Base-by-base conservation (phyloP, 2,797 vertebrate species). In the Simalia tracyae region DNA sequence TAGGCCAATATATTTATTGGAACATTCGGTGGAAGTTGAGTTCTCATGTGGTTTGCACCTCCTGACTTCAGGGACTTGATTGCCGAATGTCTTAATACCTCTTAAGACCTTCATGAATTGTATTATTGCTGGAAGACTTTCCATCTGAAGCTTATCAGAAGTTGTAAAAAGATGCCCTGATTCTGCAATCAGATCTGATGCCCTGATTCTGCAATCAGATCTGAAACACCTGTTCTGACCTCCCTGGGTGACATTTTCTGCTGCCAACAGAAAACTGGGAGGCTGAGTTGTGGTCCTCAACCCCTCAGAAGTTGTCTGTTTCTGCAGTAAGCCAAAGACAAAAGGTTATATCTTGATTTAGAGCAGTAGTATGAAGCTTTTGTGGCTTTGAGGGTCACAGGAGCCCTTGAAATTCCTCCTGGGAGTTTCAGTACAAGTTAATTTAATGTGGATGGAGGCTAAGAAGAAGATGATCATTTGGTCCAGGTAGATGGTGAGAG, bases 31-130 rank as follows among this genome's bases (percentile, higher is more conserved):
- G 56, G 19, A 28, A 46, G 22, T 56, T 90, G 84, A 19, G 9
- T 46, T 90, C 64, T 28, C 46, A 42, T n/a, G 26, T 56, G 76
- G 81, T 46, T 86, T 90, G 60, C 76, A 84, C 57, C 15, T 90
- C 59, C 59, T 64, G 59, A 85, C 84, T 17, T 26, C 64, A 90
- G 46, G 46, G 86, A 84, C 50, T 31, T 81, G n/a, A 64, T 31
- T 88, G 9, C 59, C 56, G 72, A 88, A 56, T 87, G n/a, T 64
- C 86, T 66, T 91, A 50, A 46, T 56, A 31, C 68, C 61, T 87
- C 24, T 59, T 87, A 86, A 90, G 89, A 50, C 87, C 89, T 84
- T 88, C 36, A 88, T 87, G 61, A 88, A 64, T 88, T 36, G 46
- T 88, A 28, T 90, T 59, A 84, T 36, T 91, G 11, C 54, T 90